A percentile compares a stretch with the other conserved stretches of the same genome.
Evolutionary conservation across 2,797 vertebrate genomes (phyloP).

Genomic region (Xyrichtys novacula): DNA sequence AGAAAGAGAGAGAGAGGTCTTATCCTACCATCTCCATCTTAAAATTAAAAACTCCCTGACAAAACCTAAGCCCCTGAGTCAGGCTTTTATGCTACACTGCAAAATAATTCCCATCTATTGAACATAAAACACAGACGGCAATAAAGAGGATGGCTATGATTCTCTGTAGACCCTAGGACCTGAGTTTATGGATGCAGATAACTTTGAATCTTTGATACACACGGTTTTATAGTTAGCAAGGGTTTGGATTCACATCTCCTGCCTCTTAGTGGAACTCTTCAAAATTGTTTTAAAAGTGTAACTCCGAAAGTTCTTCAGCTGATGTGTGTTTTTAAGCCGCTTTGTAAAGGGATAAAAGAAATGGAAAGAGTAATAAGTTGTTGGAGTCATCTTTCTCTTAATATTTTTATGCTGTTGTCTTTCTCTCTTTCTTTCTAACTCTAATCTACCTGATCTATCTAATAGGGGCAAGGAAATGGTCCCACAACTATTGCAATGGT

Average conservation of each 20-base stretch:
- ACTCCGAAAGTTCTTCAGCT: neutral
- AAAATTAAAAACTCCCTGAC: slow-evolving; percentile 49
- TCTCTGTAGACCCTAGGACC: neutral
- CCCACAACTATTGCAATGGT: too few species aligned
- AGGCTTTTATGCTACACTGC: neutral
- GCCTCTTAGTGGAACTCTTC: neutral
- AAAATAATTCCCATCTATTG: slow-evolving; percentile 16
- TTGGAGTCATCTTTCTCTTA: too few species aligned
- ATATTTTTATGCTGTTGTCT: too few species aligned
- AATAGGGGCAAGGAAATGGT: too few species aligned
- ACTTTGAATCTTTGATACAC: neutral
- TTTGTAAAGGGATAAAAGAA: neutral
- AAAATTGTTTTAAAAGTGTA: neutral
- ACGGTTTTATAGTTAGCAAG: neutral
- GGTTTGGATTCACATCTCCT: slow-evolving; percentile 1
- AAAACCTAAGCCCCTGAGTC: slow-evolving; percentile 19
- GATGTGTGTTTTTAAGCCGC: neutral
- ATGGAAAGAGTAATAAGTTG: neutral
- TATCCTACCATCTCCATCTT: slow-evolving; percentile 46
- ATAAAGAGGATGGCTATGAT: slow-evolving; percentile 1
- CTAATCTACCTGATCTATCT: too few species aligned
- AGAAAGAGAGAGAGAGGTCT: slow-evolving; percentile 41
- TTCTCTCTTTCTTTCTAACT: too few species aligned
- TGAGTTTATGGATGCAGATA: slow-evolving; percentile 3
- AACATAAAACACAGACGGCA: neutral